Percentiles rank a stretch among this genome's conserved stretches.
These are phyloP conservation scores for Eulimnadia texana DNA, from an alignment of 1,140 invertebrate species.

Conservation along the genomic window DNA sequence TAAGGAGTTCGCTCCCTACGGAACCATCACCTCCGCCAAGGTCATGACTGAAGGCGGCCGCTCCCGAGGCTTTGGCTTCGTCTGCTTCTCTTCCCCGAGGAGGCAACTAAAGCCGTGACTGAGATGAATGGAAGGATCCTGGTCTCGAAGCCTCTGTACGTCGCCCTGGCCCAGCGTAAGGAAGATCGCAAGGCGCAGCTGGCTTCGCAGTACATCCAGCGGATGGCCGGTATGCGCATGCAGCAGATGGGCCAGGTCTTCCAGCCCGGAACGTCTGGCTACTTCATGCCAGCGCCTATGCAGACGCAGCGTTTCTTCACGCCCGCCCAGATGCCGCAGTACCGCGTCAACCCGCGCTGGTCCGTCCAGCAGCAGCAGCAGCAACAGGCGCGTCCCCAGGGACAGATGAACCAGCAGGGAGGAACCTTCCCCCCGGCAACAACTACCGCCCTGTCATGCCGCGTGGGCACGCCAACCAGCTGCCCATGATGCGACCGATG, in stretches of 20 bases:
- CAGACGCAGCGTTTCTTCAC: slow-evolving; percentile 76
- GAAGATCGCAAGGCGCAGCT: slow-evolving; percentile 96
- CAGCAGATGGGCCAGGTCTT: slow-evolving; percentile 50
- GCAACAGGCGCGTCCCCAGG: slow-evolving; percentile 17
- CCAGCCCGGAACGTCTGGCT: slow-evolving; percentile 68
- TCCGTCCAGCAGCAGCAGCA: slow-evolving; percentile 46
- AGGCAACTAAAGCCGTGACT: slow-evolving; percentile 97
- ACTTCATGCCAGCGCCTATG: slow-evolving; percentile 76
- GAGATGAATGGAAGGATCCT: slow-evolving; percentile 98
- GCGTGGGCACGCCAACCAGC: slow-evolving; percentile 1
- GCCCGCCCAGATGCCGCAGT: slow-evolving; percentile 69
- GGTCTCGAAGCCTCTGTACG: slow-evolving; percentile 92
- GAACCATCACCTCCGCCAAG: slow-evolving; percentile 95
- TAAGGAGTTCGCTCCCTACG: slow-evolving; percentile 87
- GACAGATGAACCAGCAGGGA: slow-evolving; percentile 8
- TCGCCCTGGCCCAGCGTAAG: slow-evolving; percentile 94
- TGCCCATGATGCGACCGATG: slow-evolving; percentile 9
- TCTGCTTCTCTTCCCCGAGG: slow-evolving; percentile 98
- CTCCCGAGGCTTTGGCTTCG: slow-evolving; percentile 85
- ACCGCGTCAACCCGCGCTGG: slow-evolving; percentile 71
- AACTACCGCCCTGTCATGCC: too few species aligned
- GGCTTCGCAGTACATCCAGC: slow-evolving; percentile 93
- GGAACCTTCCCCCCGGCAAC: not conserved
- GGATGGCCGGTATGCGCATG: slow-evolving; percentile 90
- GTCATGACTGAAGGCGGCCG: slow-evolving; percentile 86